Evolutionary conservation across 2,113 vertebrate genomes (phyloP), one percentile per base, ranked within the genome.

Genomic region (Delphinapterus leucas): DNA sequence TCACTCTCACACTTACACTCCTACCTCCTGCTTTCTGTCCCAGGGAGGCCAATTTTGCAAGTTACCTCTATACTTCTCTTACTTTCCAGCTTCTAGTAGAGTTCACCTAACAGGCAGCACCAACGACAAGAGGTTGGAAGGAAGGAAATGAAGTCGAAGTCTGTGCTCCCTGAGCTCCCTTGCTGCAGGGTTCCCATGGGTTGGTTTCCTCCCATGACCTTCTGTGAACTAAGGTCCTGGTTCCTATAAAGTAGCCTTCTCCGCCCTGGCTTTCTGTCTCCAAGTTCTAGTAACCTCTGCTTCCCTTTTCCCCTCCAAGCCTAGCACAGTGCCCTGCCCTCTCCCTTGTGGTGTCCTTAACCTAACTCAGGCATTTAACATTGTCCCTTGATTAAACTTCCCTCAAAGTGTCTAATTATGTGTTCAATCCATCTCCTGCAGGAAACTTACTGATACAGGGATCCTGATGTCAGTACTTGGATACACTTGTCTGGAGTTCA

Each of bases 61-160:
- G 6, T 6, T 14, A 38, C 0, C 12, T 17, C 23, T 60, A 23
- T 3, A 23, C 0, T 4, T 70, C 2, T 74, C 20, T 33, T 63
- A 28, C 17, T 82, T 70, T 77, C 58, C 10, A 36, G 8, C 25
- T 83, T 83, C 47, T 47, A 21, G 1, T 73, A 61, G 76, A 31
- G 11, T 47, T 92, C 21, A 28, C 15, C 11, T 60, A 38, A 65
- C 2, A 58, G 33, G 7, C 4, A 82, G 18, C 13, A 23, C 3
- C 44, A 77, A 2, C 15, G 3, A 20, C 3, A 55, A n/a, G 65
- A 49, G 53, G 2, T 1, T 12, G 33, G 17, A 70, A 18, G 21
- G 49, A 65, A 36, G 10, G 38, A 3, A 65, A 28, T 73, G n/a
- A 91, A 68, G 1, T 14, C 0, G 10, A 49, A 38, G 3, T 60